Evolutionary conservation across 2,797 vertebrate species (phyloP).

Genomic region (Trachops cirrhosus): DNA sequence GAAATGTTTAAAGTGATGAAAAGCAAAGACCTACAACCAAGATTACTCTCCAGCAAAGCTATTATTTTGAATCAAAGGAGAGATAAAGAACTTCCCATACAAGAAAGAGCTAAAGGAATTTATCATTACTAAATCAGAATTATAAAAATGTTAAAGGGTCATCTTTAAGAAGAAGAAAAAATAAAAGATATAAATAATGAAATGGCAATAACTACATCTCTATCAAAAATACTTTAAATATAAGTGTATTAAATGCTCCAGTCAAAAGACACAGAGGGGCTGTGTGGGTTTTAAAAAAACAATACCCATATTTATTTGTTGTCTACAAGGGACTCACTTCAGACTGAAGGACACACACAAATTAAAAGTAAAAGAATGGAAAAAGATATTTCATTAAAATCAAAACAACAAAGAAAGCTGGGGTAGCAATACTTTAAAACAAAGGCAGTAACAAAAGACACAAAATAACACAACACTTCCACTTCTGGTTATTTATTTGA

Average conservation of each 20-base stretch:
- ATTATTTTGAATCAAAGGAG: not conserved
- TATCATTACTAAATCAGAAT: not conserved
- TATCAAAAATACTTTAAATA: not conserved
- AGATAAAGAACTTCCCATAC: not conserved
- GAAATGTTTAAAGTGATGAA: not conserved
- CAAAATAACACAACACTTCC: not conserved
- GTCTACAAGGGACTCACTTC: not conserved
- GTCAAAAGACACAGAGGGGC: not conserved
- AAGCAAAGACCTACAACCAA: not conserved
- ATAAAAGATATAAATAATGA: not conserved
- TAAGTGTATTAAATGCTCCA: not conserved
- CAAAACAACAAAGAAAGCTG: not conserved
- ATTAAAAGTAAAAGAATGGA: not conserved
- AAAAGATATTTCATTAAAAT: not conserved
- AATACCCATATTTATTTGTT: not conserved
- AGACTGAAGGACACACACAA: not conserved
- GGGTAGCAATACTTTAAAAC: not conserved
- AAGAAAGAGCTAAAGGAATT: not conserved
- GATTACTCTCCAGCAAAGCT: not conserved
- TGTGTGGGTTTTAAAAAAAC: not conserved
- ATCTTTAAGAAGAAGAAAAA: not conserved
- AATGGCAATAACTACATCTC: not conserved
- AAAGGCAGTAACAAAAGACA: not conserved
- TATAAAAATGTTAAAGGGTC: not conserved
- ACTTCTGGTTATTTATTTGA: not conserved